Base-by-base conservation (phyloP, 1,140 invertebrate species). In the Kradibia gibbosae region DNA sequence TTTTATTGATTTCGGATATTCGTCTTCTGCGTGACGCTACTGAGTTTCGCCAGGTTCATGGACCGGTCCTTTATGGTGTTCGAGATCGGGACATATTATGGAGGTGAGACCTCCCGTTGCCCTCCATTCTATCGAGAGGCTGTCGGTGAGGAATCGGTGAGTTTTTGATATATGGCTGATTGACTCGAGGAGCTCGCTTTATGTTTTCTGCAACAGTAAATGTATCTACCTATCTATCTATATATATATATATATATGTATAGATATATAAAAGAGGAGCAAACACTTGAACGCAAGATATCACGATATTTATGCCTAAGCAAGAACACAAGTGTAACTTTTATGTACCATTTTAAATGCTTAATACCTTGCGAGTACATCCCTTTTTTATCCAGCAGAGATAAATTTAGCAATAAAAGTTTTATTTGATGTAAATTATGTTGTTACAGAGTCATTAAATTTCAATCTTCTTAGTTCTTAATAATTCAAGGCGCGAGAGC, bases 21-120 rank as follows among this genome's bases (percentile, higher is more conserved):
- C 85, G 83, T 85, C 84, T 86, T 84, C 81, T 84, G 83, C 85
- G 84, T 85, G 86, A 87, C 86, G 87, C 88, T 90, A 89, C 87
- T 86, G 79, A 55, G 57, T 39, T 70, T 50, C 76, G 42, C 48
- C 4, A 71, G 50, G 53, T 42, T 60, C 7, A 42, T 20, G 15
- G 36, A 70, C 65, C 65, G 3, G 22, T 50, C 25, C 1, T 17
- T 48, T 48, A 20, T 2, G 72, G 48, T 55, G 31, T 55, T 74
- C 31, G 72, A 55, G 28, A 53, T 74, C 53, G 53, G 22, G 28
- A 75, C 73, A 60, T 60, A 57, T 60, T 75, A n/a, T 60, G 22
- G 11, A 39, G 31, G 45, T 34, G 20, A 60, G 73, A 75, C 53
- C 53, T 73, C 73, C 73, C 28, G 53, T 36, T 57, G 53, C 10